phyloP scores from a whole-genome alignment of 2,888 invertebrate species.

The Drosophila mettleri region DNA sequence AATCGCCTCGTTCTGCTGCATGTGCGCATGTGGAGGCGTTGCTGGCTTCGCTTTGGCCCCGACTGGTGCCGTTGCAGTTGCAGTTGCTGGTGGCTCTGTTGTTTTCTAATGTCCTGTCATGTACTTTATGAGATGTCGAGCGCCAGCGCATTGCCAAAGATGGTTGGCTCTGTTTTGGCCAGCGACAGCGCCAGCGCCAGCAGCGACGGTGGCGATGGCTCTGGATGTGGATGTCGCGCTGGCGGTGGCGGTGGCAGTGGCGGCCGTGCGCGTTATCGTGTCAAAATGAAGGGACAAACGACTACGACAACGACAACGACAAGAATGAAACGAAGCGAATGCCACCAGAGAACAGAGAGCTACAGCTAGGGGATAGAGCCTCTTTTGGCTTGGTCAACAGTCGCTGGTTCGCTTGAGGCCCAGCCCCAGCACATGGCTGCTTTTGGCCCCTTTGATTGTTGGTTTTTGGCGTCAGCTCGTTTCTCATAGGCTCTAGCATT shows the following conservation, averaged over 20 bases:
- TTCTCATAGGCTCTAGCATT: constrained; percentile 60
- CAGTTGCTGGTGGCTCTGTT: constrained; percentile 56
- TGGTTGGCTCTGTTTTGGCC: constrained; percentile 58
- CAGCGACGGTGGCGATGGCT: constrained; percentile 34
- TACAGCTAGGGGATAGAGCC: constrained; percentile 30
- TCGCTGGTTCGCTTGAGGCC: constrained; percentile 15
- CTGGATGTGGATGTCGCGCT: too few relatives aligned
- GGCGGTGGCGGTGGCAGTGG: constrained; percentile 30
- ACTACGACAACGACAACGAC: constrained; percentile 61
- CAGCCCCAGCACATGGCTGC: background rate
- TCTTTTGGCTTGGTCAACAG: constrained; percentile 56
- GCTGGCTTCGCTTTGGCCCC: constrained; percentile 27
- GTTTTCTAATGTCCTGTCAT: constrained; percentile 81
- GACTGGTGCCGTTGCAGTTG: constrained; percentile 27
- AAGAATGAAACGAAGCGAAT: constrained; percentile 69
- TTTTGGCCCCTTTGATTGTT: constrained; percentile 57
- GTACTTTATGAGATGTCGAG: constrained; percentile 81
- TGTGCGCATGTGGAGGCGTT: constrained; percentile 44
- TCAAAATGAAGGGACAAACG: constrained; percentile 80
- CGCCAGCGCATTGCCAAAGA: constrained; percentile 77
- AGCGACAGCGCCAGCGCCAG: constrained; percentile 53
- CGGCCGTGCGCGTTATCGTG: constrained; percentile 76
- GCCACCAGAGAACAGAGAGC: constrained; percentile 26
- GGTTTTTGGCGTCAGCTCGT: constrained; percentile 61
- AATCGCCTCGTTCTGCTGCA: constrained; percentile 7